A percentile compares a stretch with the other conserved stretches of the same genome.
Evolutionary conservation across 2,113 vertebrate genomes (phyloP).

Genomic region (Phocoena phocoena): DNA sequence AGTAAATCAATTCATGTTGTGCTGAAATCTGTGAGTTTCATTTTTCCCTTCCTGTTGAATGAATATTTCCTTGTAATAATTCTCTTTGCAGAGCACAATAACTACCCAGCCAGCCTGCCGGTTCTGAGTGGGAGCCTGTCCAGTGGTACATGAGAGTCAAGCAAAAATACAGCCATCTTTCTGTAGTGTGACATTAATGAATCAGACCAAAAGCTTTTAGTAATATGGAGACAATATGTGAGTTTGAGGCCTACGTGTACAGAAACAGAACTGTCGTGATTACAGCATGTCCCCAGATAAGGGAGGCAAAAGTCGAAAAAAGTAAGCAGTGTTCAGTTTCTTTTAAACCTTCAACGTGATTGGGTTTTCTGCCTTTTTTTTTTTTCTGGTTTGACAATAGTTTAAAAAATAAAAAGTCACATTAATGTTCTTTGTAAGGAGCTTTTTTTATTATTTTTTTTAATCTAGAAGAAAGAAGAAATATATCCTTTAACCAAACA

Average conservation of each 20-base stretch:
- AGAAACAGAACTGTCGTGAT: neutral
- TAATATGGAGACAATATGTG: neutral
- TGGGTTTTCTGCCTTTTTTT: neutral
- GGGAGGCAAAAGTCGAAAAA: neutral
- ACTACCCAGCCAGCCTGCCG: conserved; percentile 58
- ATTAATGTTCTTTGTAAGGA: neutral
- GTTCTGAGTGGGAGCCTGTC: conserved; percentile 71
- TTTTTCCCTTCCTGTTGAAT: conserved; percentile 39
- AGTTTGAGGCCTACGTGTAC: neutral
- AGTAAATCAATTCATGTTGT: conserved; percentile 21
- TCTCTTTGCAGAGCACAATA: conserved; percentile 60
- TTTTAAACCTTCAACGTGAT: neutral
- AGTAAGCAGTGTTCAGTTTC: neutral
- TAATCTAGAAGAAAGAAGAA: neutral
- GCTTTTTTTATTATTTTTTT: neutral
- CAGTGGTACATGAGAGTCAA: conserved; percentile 54
- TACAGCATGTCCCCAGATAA: neutral
- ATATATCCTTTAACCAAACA: neutral
- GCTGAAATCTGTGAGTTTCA: neutral
- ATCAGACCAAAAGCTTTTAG: conserved; percentile 2
- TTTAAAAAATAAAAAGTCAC: neutral
- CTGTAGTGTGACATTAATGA: conserved; percentile 42
- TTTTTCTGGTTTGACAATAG: neutral
- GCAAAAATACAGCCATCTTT: conserved; percentile 64
- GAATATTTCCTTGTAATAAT: conserved; percentile 56